Evolutionary conservation across 2,888 invertebrate genomes (phyloP), one percentile per base, ranked within the genome.

Genomic region (Drosophila trichaetosa): DNA sequence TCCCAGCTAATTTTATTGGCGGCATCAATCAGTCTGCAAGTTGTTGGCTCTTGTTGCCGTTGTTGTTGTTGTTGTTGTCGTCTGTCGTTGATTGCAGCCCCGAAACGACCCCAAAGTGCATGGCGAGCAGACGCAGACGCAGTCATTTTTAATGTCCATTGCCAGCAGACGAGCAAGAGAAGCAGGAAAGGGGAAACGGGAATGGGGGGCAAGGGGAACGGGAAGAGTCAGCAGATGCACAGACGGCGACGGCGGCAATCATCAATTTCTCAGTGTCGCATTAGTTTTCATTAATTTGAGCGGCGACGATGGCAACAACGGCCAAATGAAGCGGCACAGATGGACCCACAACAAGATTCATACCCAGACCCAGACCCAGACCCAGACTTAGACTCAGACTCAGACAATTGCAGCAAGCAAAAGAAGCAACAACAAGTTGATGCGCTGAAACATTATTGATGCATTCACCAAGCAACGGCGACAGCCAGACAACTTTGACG

Each of bases 221-320:
- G 33, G 33, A 40, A 27, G 42, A 49, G 29, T 62, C 54, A 66
- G 54, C 76, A 76, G 71, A 59, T 76, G 76, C 76, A 76, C 66
- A 76, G 65, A 74, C 54, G 34, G 7, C 27, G 24, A 68, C 79
- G 73, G 64, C 77, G 87, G 88, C 86, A 86, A 86, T 87, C 90
- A 87, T 90, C 90, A 90, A 87, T 87, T 87, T 85, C 85, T 90
- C 86, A 90, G 87, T 89, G 90, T 90, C 90, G 87, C 87, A 87
- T 90, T 90, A 90, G 87, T 90, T 90, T 87, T 89, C 87, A 90
- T 90, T 87, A 88, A 87, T 87, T 90, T 88, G 90, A 87, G 79
- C 88, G 80, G 78, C 89, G 70, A 60, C 86, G 65, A 63, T 76
- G 63, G 36, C 57, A 49, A 74, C 59, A 59, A 27, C 53, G 64